These are phyloP conservation scores for Mythimna vitellina DNA, from an alignment of 2,888 invertebrate genomes.

Conservation along the genomic window DNA sequence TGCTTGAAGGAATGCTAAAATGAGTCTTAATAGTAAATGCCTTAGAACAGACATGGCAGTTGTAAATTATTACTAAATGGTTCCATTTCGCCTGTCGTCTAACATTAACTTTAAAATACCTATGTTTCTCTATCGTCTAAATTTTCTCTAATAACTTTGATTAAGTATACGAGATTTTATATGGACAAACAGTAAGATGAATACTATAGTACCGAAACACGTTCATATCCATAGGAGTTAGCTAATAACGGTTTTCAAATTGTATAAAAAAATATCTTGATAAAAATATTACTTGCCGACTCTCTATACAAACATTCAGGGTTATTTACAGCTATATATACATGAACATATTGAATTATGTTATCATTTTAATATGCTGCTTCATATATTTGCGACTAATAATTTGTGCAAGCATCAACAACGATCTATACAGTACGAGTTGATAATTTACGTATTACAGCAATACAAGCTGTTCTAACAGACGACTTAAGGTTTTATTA, in stretches of 20 bases:
- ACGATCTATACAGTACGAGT: constrained; percentile 32
- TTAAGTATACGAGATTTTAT: constrained; percentile 50
- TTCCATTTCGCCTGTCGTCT: constrained; percentile 73
- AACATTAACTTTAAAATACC: constrained; percentile 49
- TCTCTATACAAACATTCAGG: constrained; percentile 84
- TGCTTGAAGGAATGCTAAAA: constrained; percentile 75
- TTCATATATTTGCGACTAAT: constrained; percentile 51
- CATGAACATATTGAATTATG: constrained; percentile 67
- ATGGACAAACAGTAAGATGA: constrained; percentile 58
- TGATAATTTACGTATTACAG: constrained; percentile 45
- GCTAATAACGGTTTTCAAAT: constrained; percentile 68
- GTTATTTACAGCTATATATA: constrained; percentile 84
- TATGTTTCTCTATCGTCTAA: constrained; percentile 51
- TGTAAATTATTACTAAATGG: constrained; percentile 76
- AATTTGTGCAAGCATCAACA: constrained; percentile 70
- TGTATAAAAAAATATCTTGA: constrained; percentile 86
- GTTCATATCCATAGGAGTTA: constrained; percentile 57
- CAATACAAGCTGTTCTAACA: constrained; percentile 54
- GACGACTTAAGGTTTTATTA: constrained; percentile 40
- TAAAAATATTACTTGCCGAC: constrained; percentile 83
- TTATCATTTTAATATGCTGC: constrained; percentile 41
- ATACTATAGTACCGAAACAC: constrained; percentile 58
- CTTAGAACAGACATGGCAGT: constrained; percentile 68
- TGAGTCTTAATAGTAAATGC: constrained; percentile 63
- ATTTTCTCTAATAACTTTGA: constrained; percentile 51